These are phyloP conservation scores for Sinelater perroti DNA, from an alignment of 2,888 invertebrate species.

Conservation along the genomic window DNA sequence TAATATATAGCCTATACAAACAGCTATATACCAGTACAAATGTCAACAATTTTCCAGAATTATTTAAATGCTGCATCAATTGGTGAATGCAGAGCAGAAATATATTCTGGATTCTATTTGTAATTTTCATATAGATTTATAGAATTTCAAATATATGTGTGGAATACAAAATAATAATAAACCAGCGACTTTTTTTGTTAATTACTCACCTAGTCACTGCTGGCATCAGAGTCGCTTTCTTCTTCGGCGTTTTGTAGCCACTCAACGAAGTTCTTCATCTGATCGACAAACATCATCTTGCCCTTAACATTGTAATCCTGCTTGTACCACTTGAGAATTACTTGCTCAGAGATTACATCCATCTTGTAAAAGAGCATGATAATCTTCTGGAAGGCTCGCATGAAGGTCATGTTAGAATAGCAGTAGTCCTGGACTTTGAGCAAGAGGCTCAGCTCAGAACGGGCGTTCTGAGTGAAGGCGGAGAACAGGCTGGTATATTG, in stretches of 20 bases:
- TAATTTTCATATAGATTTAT: neutral
- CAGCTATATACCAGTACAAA: constrained; percentile 41
- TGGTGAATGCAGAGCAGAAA: constrained; percentile 9
- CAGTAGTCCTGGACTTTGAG: constrained; percentile 96
- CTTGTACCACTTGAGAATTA: constrained; percentile 95
- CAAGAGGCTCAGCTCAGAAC: constrained; percentile 88
- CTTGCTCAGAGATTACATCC: constrained; percentile 94
- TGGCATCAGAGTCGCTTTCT: constrained; percentile 70
- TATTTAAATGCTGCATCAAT: neutral
- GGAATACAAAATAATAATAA: neutral
- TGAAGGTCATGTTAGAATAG: constrained; percentile 98
- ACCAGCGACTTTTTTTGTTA: too few relatives aligned
- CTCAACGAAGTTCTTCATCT: constrained; percentile 97
- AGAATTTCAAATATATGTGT: neutral
- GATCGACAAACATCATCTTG: constrained; percentile 96
- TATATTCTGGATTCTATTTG: neutral
- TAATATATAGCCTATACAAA: constrained; percentile 33
- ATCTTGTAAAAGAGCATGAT: constrained; percentile 96
- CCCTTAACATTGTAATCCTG: constrained; percentile 93
- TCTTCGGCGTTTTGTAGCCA: constrained; percentile 98
- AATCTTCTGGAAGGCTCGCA: constrained; percentile 98
- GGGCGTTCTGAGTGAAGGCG: constrained; percentile 85
- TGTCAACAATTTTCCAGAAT: constrained; percentile 32
- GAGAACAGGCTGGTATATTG: constrained; percentile 86
- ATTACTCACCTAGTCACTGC: constrained; percentile 56